Evolutionary conservation across 2,113 vertebrate genomes (phyloP).

Genomic region (Anser brachyrhynchus): DNA sequence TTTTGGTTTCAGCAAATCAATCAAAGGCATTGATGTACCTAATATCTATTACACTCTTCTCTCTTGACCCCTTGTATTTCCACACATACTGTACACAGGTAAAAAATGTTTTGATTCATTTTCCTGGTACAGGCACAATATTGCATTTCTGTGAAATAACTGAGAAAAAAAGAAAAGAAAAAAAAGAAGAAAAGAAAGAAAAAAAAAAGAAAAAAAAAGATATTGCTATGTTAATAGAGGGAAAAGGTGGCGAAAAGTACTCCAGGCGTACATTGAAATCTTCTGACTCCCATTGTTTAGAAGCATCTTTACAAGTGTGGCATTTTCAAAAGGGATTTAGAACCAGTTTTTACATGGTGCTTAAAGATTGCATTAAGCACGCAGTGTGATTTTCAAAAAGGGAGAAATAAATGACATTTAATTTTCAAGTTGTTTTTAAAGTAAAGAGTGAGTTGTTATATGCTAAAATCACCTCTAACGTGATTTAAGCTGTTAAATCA

Average conservation of each 20-base stretch:
- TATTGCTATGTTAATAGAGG: background rate
- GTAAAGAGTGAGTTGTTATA: constrained; percentile 8
- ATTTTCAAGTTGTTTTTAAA: constrained; percentile 24
- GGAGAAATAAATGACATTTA: background rate
- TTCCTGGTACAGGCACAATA: background rate
- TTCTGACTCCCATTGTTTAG: background rate
- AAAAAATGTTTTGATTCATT: background rate
- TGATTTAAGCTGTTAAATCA: constrained; percentile 23
- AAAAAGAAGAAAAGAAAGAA: background rate
- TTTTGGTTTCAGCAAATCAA: constrained; percentile 1
- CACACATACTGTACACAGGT: background rate
- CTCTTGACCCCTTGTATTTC: background rate
- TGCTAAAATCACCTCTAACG: constrained; percentile 14
- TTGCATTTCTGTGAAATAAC: background rate
- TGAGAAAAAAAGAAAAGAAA: background rate
- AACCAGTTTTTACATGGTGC: background rate
- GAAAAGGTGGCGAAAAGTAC: background rate
- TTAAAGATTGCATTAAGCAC: constrained; percentile 9
- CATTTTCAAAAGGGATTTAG: constrained; percentile 35
- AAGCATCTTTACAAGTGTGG: background rate
- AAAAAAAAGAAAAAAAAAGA: background rate
- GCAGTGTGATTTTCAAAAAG: constrained; percentile 24
- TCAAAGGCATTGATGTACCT: background rate
- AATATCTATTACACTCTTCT: background rate
- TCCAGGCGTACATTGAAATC: background rate